Base-by-base conservation (phyloP, 2,888 invertebrate species). In the Oscheius onirici region DNA sequence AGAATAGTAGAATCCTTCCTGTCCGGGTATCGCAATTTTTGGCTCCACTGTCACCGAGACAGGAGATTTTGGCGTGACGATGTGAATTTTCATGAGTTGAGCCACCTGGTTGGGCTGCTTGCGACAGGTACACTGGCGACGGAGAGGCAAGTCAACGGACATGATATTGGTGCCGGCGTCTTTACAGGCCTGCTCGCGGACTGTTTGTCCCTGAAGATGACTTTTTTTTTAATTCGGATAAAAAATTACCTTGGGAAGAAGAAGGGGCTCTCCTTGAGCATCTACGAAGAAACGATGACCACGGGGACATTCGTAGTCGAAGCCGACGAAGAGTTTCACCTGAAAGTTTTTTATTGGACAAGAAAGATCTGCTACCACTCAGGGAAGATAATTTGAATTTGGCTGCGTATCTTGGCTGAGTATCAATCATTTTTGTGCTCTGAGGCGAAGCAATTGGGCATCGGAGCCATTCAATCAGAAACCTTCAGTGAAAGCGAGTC, bases 261-360 rank as follows among this genome's bases (percentile, higher is more conserved):
- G 58, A 0, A 78, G 17, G 0, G 79, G 79, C 11, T 78, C 78
- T 41, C 75, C 77, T 1, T 26, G 15, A 22, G 70, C 54, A 65
- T 72, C 73, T 92, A 41, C 93, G 92, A 96, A 95, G 88, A 95
- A 95, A 69, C 95, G 91, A 89, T 99, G 97, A n/a, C 97, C 97
- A n/a, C 94, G 89, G 0, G 94, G 93, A 89, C 97, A 99, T 89
- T 99, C 97, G 89, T 97, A 97, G 88, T 99, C 97, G 84, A 94
- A 92, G 0, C 97, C 97, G 70, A 97, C 92, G 88, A 95, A 95
- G 11, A 82, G 58, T 72, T 82, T 82, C 34, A 79, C 79, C 66
- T 75, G n/a, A 22, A 60, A 68, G 43, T 1, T 41, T 13, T 17
- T 15, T 17, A 10, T 49, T 17, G 20, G 49, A 17, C 15, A 26